Evolutionary conservation across 2,113 vertebrate species (phyloP).

Genomic region (Hucho hucho): DNA sequence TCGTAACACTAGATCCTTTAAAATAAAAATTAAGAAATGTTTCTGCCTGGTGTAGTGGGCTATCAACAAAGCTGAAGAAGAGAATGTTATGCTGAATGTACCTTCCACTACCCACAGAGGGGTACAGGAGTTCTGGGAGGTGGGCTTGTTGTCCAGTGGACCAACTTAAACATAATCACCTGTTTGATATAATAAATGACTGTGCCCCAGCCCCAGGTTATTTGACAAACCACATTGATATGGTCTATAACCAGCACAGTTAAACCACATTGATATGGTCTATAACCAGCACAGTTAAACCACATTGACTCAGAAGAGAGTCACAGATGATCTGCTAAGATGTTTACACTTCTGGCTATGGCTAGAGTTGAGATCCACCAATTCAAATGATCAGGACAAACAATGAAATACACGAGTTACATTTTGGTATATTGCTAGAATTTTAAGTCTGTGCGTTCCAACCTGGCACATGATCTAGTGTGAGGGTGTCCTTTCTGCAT

Average conservation of each 20-base stretch:
- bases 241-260: background rate
- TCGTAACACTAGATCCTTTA: no score
- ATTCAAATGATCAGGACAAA: background rate
- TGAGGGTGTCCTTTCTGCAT: slow-evolving; percentile 28
- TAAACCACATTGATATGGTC: no score
- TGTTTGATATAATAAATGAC: no score
- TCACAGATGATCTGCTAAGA: background rate
- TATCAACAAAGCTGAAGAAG: background rate
- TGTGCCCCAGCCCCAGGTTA: no score
- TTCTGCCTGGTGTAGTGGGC: no score
- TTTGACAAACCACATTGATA: background rate
- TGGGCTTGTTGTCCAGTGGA: no score
- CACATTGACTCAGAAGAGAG: background rate
- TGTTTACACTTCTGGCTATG: background rate
- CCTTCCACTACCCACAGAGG: no score
- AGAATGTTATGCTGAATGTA: no score
- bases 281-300: no score
- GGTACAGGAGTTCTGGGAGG: no score
- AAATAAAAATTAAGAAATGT: no score
- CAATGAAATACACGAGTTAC: background rate
- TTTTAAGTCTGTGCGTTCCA: background rate
- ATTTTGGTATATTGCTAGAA: background rate
- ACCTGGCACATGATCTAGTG: background rate
- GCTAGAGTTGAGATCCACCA: background rate
- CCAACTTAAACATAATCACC: no score